Evolutionary conservation across 2,797 vertebrate genomes (phyloP), one percentile per base, ranked within the genome.

Genomic region (Danio aesculapii): DNA sequence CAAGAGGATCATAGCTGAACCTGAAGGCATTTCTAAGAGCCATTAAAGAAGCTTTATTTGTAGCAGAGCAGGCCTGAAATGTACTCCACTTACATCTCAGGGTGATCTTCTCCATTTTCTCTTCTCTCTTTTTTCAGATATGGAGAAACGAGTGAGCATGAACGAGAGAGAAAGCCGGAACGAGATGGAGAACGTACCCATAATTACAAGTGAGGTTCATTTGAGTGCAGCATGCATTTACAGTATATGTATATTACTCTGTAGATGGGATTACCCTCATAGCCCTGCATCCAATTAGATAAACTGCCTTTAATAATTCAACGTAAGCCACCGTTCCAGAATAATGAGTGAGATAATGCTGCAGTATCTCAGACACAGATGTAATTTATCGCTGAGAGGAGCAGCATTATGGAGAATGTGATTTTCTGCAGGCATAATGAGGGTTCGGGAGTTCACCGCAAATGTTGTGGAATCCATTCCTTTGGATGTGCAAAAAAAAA

Each of bases 391-490:
- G 86, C 81, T 82, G 85, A 62, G 84, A 77, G 77, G 77, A 64
- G 70, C 50, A 59, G 70, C 79, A 57, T 81, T 81, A 81, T 74
- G 53, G 86, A 84, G 87, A 86, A 86, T 81, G 73, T 88, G 86
- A 80, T 87, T 89, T 90, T 87, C 84, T 82, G 12, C 78, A 81
- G n/a, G 86, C 11, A 85, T 90, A 90, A 92, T 87, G 89, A 85
- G 91, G 88, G 93, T 94, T 94, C 92, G 92, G 88, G 84, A 93
- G 93, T 93, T 94, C 91, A 92, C 76, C 46, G 0, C 79, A 82
- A 85, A 86, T 89, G 88, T 91, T 90, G 90, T 77, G 77, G 88
- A 83, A 86, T 63, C 46, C n/a, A 73, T 17, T 30, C 85, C 59
- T 86, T 83, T 67, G 39, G 72, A 83, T 67, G 71, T 72, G 61